Evolutionary conservation across 2,888 invertebrate genomes (phyloP), one percentile per base, ranked within the genome.

Genomic region (Leptinotarsa tumamoca): DNA sequence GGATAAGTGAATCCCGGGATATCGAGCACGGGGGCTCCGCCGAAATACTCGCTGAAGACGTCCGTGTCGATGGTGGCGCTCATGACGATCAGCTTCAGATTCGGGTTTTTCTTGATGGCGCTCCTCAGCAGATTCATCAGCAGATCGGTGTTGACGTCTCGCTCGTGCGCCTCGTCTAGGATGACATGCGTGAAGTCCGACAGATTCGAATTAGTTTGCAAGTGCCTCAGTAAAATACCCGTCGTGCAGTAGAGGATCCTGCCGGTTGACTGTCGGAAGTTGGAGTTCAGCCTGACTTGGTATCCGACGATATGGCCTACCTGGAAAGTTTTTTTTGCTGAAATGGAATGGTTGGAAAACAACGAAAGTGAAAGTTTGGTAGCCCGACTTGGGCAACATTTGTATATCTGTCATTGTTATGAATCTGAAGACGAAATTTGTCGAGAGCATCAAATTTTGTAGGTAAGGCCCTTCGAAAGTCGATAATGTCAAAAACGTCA

Each of bases 161-260:
- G 89, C 83, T 94, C 94, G 85, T 95, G 95, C 0, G 93, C 94
- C 83, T 95, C 95, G 85, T 95, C 95, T 73, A 95, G 88, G 68
- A 95, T 90, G 0, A 95, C 90, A 85, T 94, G 94, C 0, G 92
- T 90, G 77, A 92, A 91, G 15, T 92, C 92, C 17, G 86, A 82
- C 1, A 94, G 86, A 13, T 79, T 82, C 1, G 89, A 88, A 85
- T 90, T 89, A 3, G 75, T 75, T 78, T 89, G 89, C 43, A 91
- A 74, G 75, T 88, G 88, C 67, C 88, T 86, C 27, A 89, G 75
- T 21, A 89, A 81, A 68, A 89, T 88, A 15, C 94, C 95, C 0
- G 93, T 92, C 0, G 95, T 94, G 83, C 94, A 94, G 85, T 92
- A 95, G 0, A 94, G 84, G 49, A 94, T 89, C 0, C 91, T 89